Base-by-base conservation (phyloP, 2,797 vertebrate genomes). In the Sebastes trivittatus region DNA sequence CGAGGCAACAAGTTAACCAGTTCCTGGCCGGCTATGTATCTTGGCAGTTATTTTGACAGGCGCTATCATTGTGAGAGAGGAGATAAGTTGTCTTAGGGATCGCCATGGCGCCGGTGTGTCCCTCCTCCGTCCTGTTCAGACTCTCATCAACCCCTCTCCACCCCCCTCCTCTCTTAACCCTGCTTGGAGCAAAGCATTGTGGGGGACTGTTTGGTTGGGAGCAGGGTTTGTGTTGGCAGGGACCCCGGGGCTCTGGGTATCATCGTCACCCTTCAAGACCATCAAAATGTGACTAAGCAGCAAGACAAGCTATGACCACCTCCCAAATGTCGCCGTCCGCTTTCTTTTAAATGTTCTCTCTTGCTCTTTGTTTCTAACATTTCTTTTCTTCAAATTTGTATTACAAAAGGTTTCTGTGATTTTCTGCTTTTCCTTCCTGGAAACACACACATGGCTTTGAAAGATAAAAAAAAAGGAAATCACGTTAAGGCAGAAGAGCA, bases 31-130 rank as follows among this genome's bases (percentile, higher is more conserved):
- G 72, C 91, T 94, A 88, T 94, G 94, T 96, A 92, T 96, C 94
- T 95, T 95, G 93, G 93, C 95, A 93, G 92, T 94, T 96, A 95
- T 95, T 96, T 95, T 96, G 95, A 96, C 96, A 95, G 93, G 92
- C 88, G 85, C 92, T 96, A 96, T 96, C 96, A 93, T 91, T 90
- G 92, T 85, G 88, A 90, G 89, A 92, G 84, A 84, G 80, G 82
- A 96, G 95, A 96, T 96, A 96, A 96, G 95, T 94, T 93, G 95
- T 95, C 93, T 94, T 88, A 89, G 93, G 92, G 94, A 96, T 96
- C 94, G 91, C 85, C 84, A 93, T 95, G 96, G 96, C 96, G 96
- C 95, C 96, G 88, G 85, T 83, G 82, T 93, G 94, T 95, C 94
- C 95, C 94, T 94, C 91, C 93, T 92, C 88, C 70, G 46, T 89